Conservation (phyloP, 35 echinoderm and acorn worm genomes). For the Chiridota heheva region DNA sequence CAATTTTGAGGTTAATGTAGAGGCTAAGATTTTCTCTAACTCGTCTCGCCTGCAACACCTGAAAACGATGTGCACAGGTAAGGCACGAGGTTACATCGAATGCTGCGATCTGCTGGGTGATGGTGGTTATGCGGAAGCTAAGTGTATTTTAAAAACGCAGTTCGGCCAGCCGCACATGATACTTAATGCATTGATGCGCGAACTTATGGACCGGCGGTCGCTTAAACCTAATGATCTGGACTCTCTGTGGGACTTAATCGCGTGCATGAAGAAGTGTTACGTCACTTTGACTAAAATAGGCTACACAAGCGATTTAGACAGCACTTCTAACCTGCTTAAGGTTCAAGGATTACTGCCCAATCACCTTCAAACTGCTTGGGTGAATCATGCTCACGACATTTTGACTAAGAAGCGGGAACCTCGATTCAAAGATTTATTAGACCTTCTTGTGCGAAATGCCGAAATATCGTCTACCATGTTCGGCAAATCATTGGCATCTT, state of each 20-base stretch:
- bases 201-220: not conserved
- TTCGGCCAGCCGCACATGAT: slow-evolving; percentile 47
- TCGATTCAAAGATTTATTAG: slow-evolving; percentile 14
- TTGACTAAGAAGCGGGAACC: slow-evolving; percentile 19
- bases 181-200: slow-evolving; percentile 15
- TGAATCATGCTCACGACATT: slow-evolving; percentile 13
- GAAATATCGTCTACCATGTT: slow-evolving; percentile 50
- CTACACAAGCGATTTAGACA: slow-evolving; percentile 48
- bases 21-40: slow-evolving; percentile 15
- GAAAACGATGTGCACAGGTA: slow-evolving; percentile 57
- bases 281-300: slow-evolving; percentile 39
- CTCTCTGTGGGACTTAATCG: slow-evolving; percentile 47
- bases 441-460: slow-evolving; percentile 16
- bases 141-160: slow-evolving; percentile 43
- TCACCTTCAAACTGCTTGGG: slow-evolving; percentile 33
- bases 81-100: slow-evolving; percentile 55
- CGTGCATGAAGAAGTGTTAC: slow-evolving; percentile 50
- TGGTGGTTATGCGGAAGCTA: slow-evolving; percentile 32
- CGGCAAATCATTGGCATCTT: not conserved
- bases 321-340: slow-evolving; percentile 32
- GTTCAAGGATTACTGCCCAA: slow-evolving; percentile 15
- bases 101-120: slow-evolving; percentile 62
- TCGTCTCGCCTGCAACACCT: slow-evolving; percentile 19
- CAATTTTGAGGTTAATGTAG: slow-evolving; percentile 32
- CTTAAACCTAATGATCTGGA: slow-evolving; percentile 35